phyloP scores from a whole-genome alignment of 1,140 invertebrate genomes.

The Aricia agestis region DNA sequence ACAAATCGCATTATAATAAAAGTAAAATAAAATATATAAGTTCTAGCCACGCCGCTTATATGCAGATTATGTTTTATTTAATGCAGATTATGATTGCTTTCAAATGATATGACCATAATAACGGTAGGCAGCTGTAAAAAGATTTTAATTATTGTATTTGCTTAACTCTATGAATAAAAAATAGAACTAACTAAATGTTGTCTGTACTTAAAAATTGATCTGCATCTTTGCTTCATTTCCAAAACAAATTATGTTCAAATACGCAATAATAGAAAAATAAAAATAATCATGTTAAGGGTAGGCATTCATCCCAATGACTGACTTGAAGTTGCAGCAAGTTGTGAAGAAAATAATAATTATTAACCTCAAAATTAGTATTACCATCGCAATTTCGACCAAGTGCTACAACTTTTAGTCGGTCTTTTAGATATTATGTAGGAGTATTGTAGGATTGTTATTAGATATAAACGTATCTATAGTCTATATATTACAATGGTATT shows the following conservation, averaged over 20 bases:
- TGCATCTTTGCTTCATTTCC: neutral
- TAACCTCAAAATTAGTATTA: neutral
- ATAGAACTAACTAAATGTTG: neutral
- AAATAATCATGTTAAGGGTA: neutral
- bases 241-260: neutral
- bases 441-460: neutral
- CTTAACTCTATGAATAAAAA: neutral
- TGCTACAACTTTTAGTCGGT: neutral
- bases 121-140: neutral
- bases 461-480: neutral
- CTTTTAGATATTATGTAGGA: neutral
- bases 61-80: neutral
- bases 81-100: neutral
- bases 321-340: neutral
- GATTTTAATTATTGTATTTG: neutral
- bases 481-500: constrained; percentile 1
- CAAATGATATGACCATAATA: neutral
- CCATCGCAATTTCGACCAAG: neutral
- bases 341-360: neutral
- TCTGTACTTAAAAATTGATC: too few relatives aligned
- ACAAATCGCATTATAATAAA: neutral
- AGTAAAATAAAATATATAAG: neutral
- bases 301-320: neutral
- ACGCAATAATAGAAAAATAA: neutral
- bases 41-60: neutral